Evolutionary conservation across 2,113 vertebrate species (phyloP), one percentile per base, ranked within the genome.

Genomic region (Chiloscyllium plagiosum): DNA sequence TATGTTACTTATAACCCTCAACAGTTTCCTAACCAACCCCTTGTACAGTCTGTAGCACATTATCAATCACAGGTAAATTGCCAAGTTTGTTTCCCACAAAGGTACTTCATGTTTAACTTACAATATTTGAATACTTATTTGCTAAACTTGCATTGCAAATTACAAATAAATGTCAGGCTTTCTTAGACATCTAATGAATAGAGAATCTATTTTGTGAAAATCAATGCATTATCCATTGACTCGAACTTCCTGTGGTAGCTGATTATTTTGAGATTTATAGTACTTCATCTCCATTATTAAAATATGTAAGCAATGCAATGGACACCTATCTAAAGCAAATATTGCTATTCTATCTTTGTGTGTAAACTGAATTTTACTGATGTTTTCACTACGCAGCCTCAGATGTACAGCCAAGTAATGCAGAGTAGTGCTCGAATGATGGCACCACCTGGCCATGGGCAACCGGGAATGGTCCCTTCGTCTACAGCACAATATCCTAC

Each of bases 1-100:
- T 99, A 99, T 95, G 99, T 99, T 96, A 98, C 99, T 96, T 99
- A 99, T 97, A 99, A 98, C 97, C 99, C 99, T 37, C 99, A 99
- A 96, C 99, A 99, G 97, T 99, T 99, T 97, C 97, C 99, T 96
- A 99, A 98, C 97, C 99, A 99, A 97, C 98, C 98, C 47, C 98
- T 99, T 69, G 98, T 99, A 96, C 99, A 99, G 97, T 99, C 99
- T 96, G 98, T 99, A 98, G 98, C 98, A 94, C 99, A 99, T 96
- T 99, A 99, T 97, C 99, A 99, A 42, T 99, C 99, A 96, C 99
- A 99, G 98, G 99, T 99, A 97, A 97, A 7, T 22, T 22, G 47
- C 65, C 65, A 47, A 95, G 52, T 24, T n/a, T 80, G 69, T n/a
- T 17, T 95, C 37, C 29, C 68, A 13, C 78, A 42, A 7, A 76